Evolutionary conservation across 2,113 vertebrate genomes (phyloP), one percentile per base, ranked within the genome.

Genomic region (Rostratula benghalensis): DNA sequence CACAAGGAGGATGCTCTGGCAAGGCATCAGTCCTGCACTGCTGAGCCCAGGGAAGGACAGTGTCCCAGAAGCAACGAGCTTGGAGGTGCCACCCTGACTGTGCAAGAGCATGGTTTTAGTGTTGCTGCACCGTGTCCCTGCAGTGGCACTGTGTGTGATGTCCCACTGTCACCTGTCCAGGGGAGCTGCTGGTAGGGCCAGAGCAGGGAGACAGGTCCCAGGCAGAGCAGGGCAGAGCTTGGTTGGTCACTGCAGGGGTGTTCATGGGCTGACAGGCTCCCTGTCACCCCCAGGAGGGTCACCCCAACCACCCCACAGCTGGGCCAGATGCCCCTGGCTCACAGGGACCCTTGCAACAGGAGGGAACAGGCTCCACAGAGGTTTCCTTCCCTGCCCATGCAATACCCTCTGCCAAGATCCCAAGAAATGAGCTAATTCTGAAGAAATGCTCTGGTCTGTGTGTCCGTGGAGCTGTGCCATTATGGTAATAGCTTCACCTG

Each of bases 111-210:
- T 0, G 1, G 6, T 50, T 14, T 10, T 31, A 23, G 35, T 43
- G 25, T 10, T 14, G 28, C 8, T 4, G 20, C 35, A 9, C 30
- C 12, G 0, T 3, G 15, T 57, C 50, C n/a, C 37, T 17, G 3
- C 10, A 21, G 48, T 14, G 4, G 37, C 39, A 11, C 24, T 14
- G 1, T 8, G 50, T 37, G 35, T 3, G 5, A 4, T 8, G 14
- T 13, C 45, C 27, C 54, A 4, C 53, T 6, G 1, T 10, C 54
- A 6, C 2, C 33, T 2, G 1, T 22, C n/a, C 7, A 3, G 12
- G 73, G 48, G 15, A 30, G 46, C 46, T 14, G 8, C 46, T 43
- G 5, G 31, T 6, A 7, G 31, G 57, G 37, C 45, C 31, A 2
- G 46, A 19, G 46, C 56, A 19, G 35, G 4, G 7, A 30, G 45